phyloP scores from a whole-genome alignment of 2,888 invertebrate species.

The Ichneumoninae sp. region DNA sequence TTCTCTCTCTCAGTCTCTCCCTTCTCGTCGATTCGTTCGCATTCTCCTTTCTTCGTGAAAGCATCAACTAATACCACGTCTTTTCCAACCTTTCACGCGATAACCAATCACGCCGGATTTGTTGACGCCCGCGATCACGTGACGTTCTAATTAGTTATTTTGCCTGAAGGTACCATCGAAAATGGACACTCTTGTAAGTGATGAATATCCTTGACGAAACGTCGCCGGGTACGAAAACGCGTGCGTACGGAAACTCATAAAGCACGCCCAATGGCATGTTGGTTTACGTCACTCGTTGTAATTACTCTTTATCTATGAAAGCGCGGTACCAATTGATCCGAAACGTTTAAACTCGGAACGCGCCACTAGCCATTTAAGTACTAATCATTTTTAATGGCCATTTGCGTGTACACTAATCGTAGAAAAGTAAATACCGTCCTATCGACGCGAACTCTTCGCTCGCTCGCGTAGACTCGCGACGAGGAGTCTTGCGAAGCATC shows the following conservation, averaged over 20 bases:
- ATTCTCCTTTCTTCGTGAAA: slow-evolving; percentile 69
- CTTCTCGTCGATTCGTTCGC: slow-evolving; percentile 63
- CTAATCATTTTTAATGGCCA: slow-evolving; percentile 20
- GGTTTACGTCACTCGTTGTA: slow-evolving; percentile 28
- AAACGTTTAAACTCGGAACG: slow-evolving; percentile 32
- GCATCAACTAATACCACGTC: slow-evolving; percentile 67
- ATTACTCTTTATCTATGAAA: slow-evolving; percentile 21
- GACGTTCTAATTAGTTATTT: slow-evolving; percentile 67
- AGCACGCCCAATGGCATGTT: not conserved
- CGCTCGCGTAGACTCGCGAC: slow-evolving; percentile 17
- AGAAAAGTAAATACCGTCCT: not conserved
- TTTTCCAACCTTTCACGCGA: slow-evolving; percentile 75
- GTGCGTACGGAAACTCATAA: not conserved
- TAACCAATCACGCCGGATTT: slow-evolving; percentile 75
- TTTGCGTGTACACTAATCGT: not conserved
- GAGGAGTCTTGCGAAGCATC: slow-evolving; percentile 5
- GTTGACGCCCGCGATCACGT: slow-evolving; percentile 69
- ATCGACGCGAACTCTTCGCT: not conserved
- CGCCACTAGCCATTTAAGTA: not conserved
- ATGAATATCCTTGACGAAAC: slow-evolving; percentile 9
- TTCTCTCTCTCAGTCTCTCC: slow-evolving; percentile 66
- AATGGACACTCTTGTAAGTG: not conserved
- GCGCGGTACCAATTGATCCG: slow-evolving; percentile 21
- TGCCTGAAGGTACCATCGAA: slow-evolving; percentile 9
- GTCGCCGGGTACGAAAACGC: slow-evolving; percentile 1